phyloP scores from a whole-genome alignment of 1,140 invertebrate genomes.

The Tetramorium parvispinum region DNA sequence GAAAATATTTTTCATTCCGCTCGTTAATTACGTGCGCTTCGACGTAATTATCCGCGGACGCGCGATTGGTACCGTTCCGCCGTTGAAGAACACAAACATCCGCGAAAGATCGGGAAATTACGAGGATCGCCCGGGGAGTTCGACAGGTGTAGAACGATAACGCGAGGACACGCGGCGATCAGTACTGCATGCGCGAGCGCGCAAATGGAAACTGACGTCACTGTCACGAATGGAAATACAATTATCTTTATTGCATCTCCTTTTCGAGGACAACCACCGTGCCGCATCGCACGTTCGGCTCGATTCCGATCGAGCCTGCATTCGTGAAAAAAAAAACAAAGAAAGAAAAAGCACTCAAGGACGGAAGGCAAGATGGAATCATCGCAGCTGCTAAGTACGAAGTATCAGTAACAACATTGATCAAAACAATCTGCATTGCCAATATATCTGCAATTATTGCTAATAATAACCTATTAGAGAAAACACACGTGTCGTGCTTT shows the following conservation, averaged over 20 bases:
- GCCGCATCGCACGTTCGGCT: slow-evolving; percentile 7
- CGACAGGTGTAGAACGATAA: slow-evolving; percentile 23
- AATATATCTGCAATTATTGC: not conserved
- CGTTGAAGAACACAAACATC: not conserved
- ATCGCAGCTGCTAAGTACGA: slow-evolving; percentile 50
- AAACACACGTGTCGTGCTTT: not conserved
- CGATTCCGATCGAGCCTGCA: slow-evolving; percentile 55
- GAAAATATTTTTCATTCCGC: slow-evolving; percentile 47
- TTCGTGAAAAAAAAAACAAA: slow-evolving; percentile 37
- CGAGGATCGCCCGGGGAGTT: not conserved
- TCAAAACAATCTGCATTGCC: not conserved
- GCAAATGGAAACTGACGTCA: slow-evolving; percentile 72
- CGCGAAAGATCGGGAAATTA: not conserved
- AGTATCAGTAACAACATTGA: not conserved
- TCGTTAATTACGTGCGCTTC: not conserved
- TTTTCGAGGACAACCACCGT: slow-evolving; percentile 68
- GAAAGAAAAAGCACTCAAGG: slow-evolving; percentile 63
- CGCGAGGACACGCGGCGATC: not conserved
- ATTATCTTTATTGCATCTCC: slow-evolving; percentile 75
- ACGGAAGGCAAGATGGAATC: slow-evolving; percentile 57
- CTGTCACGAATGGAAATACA: slow-evolving; percentile 57
- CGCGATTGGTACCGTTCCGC: not conserved
- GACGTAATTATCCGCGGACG: not conserved
- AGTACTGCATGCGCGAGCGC: slow-evolving; percentile 52
- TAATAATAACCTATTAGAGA: not conserved